Evolutionary conservation across 53 echinoderm and acorn worm species (phyloP), one percentile per base, ranked within the genome.

Genomic region (Luidia sarsii): DNA sequence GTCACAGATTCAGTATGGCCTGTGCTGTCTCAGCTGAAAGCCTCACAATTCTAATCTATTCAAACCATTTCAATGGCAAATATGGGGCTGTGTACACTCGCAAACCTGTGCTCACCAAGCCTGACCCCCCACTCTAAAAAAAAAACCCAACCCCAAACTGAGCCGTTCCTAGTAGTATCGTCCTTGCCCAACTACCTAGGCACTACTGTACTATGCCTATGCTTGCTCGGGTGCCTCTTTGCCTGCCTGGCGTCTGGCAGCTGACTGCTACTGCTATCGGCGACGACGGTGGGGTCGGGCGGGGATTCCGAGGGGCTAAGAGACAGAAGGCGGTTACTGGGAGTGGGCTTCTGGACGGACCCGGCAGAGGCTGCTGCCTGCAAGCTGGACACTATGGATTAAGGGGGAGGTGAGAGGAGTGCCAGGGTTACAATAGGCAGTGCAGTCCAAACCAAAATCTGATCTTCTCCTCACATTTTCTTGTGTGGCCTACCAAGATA

Each of bases 231-330:
- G 5, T 23, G 72, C 23, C 54, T 54, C 38, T 72, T n/a, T 56
- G 38, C 56, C 14, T 39, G 37, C 59, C 61, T 39, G 22, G 50
- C 25, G 61, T 61, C 74, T 48, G 81, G 65, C 53, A 48, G 65
- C 67, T 71, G 61, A 52, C 80, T 35, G 49, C 66, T 82, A 50
- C 73, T 65, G 22, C 82, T 73, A 3, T 65, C 65, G 30, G 70
- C 81, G 7, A 82, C 72, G 48, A 82, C 82, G 72, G 87, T 72
- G 10, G 70, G 82, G 48, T 87, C 82, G 72, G 87, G 82, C n/a
- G 70, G 82, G 55, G n/a, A n/a, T n/a, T 74, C 87, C 6, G 73
- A 70, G n/a, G 64, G 80, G 65, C 82, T 81, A 27, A 22, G 56
- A 16, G 87, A 72, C 48, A 64, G 65, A 6, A 65, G 64, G 41